These are phyloP conservation scores for Himantopus leucocephalus DNA, from an alignment of 2,113 vertebrate genomes.

Conservation along the genomic window DNA sequence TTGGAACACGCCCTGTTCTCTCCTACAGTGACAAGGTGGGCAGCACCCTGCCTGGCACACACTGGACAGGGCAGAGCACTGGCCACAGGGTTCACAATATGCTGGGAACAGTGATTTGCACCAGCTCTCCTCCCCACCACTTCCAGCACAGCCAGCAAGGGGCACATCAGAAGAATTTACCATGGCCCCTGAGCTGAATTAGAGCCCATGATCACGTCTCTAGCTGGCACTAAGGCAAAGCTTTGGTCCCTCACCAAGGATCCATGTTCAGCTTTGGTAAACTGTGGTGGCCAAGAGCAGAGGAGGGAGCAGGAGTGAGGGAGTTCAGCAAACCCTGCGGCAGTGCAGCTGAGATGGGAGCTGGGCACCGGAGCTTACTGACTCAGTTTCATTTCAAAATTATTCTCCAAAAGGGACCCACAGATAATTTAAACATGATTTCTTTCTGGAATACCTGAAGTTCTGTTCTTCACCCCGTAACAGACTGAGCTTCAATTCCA, in stretches of 20 bases:
- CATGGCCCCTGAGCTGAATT: neutral
- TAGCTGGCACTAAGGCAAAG: neutral
- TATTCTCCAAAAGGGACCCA: neutral
- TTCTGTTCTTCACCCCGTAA: neutral
- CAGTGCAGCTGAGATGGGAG: neutral
- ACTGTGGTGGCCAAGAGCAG: neutral
- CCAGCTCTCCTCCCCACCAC: neutral
- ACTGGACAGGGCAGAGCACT: neutral
- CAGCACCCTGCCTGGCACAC: neutral
- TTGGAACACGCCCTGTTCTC: neutral
- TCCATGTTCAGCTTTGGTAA: neutral
- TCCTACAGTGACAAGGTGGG: neutral
- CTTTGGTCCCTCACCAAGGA: neutral
- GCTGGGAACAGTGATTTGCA: neutral
- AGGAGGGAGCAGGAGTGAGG: neutral
- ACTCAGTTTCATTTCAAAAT: neutral
- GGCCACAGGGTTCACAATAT: rapidly evolving
- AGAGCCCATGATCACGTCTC: neutral
- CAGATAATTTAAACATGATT: neutral
- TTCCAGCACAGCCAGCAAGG: neutral
- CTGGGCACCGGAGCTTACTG: neutral
- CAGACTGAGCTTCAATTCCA: neutral
- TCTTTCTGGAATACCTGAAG: neutral
- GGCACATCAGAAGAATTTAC: neutral
- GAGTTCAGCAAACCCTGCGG: neutral